phyloP scores from a whole-genome alignment of 2,888 invertebrate genomes.

The Machimus rusticus region DNA sequence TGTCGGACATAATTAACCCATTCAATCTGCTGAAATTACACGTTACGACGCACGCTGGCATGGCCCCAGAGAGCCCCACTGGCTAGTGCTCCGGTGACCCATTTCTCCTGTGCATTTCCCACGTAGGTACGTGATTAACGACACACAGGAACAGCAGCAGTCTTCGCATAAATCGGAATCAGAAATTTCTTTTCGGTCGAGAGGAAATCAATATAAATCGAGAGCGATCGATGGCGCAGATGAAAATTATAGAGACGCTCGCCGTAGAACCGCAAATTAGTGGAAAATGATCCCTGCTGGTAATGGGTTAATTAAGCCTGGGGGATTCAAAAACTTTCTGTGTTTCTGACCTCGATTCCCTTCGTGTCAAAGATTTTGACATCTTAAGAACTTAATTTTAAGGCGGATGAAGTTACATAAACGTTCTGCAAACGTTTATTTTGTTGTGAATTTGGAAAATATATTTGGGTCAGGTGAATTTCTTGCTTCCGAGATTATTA shows the following conservation, averaged over 20 bases:
- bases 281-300: not conserved
- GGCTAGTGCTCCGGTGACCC: slow-evolving; percentile 9
- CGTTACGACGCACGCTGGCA: not conserved
- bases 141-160: not conserved
- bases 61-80: not conserved
- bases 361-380: not conserved
- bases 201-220: slow-evolving; percentile 15
- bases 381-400: not conserved
- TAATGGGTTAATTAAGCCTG: not conserved
- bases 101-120: not conserved
- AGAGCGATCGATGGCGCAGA: not conserved
- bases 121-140: not conserved
- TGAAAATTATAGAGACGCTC: not conserved
- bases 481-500: not conserved
- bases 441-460: not conserved
- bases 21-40: slow-evolving; percentile 10
- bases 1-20: not conserved
- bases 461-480: not conserved
- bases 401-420: not conserved
- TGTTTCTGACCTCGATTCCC: not conserved
- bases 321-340: not conserved
- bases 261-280: not conserved
- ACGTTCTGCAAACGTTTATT: not conserved
- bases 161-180: slow-evolving; percentile 6
- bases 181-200: not conserved